phyloP scores from a whole-genome alignment of 2,888 invertebrate species.

The Lymantria dispar region DNA sequence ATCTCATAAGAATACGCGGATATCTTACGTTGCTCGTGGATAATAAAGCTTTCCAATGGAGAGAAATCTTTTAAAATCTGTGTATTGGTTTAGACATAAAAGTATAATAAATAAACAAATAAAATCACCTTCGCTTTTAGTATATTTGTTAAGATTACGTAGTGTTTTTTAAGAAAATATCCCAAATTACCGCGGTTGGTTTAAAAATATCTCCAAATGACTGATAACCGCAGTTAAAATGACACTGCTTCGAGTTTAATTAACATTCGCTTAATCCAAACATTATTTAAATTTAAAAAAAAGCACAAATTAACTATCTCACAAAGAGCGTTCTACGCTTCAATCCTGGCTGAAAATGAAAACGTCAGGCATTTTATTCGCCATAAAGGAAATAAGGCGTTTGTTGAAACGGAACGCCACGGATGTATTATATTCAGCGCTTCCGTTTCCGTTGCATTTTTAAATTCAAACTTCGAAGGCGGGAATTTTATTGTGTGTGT shows the following conservation, averaged over 20 bases:
- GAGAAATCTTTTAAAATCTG: too few relatives aligned
- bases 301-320: slow-evolving; percentile 23
- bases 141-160: too few relatives aligned
- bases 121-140: too few relatives aligned
- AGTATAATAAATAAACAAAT: too few relatives aligned
- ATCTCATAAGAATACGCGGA: too few relatives aligned
- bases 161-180: too few relatives aligned
- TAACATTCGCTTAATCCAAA: slow-evolving; percentile 9
- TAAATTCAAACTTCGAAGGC: slow-evolving; percentile 7
- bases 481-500: neutral
- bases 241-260: slow-evolving; percentile 3
- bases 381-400: slow-evolving; percentile 36
- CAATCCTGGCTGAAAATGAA: slow-evolving; percentile 20
- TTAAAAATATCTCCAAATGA: neutral
- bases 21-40: too few relatives aligned
- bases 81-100: too few relatives aligned
- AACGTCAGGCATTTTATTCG: slow-evolving; percentile 24
- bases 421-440: slow-evolving; percentile 31
- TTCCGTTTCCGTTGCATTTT: slow-evolving; percentile 20
- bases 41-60: too few relatives aligned
- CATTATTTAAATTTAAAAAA: slow-evolving; percentile 22
- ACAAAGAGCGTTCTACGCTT: slow-evolving; percentile 9
- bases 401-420: slow-evolving; percentile 19
- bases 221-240: neutral
- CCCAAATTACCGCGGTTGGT: too few relatives aligned